Base-by-base conservation (phyloP, 2,113 vertebrate species). In the Sitta europaea region DNA sequence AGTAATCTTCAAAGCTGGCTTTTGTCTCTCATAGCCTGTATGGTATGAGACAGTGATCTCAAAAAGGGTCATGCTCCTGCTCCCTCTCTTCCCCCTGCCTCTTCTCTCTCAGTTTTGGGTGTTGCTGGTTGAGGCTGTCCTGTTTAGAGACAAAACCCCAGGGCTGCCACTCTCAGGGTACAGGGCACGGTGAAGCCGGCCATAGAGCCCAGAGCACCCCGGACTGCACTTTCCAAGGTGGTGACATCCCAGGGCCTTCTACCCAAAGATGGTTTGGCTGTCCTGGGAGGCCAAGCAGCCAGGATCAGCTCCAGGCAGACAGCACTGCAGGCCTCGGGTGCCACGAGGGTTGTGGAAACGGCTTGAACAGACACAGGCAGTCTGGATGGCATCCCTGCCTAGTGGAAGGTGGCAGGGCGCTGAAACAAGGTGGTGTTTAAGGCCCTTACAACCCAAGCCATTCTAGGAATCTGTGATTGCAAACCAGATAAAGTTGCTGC, bases 1-100 rank as follows among this genome's bases (percentile, higher is more conserved):
- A 84, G 35, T 20, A 54, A 62, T 61, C 59, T 80, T 61, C 75
- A 86, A 79, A 88, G 82, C 20, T 36, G 54, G 11, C 38, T 91
- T 82, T 90, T 4, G 3, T 81, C 29, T 88, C 53, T 68, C 3
- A 0, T 13, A 86, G 79, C 24, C 38, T 0, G 0, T n/a, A 14
- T 2, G 25, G 57, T 15, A 21, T 2, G 9, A 80, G 31, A 80
- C n/a, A 61, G 18, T 27, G 66, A 85, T 54, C 36, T 86, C 67
- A 61, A 21, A 0, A 0, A 88, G 63, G 31, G 43, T 54, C 42
- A 28, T 5, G 23, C 50, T 88, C 25, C 55, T 61, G 12, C 45
- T 71, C 38, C n/a, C 75, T 8, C 63, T 63, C 29, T 9, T 82
- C 16, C 38, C 59, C 18, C 43, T 78, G 5, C 31, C 50, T n/a